Conservation (phyloP, 2,113 vertebrate genomes). For the Pungitius pungitius region DNA sequence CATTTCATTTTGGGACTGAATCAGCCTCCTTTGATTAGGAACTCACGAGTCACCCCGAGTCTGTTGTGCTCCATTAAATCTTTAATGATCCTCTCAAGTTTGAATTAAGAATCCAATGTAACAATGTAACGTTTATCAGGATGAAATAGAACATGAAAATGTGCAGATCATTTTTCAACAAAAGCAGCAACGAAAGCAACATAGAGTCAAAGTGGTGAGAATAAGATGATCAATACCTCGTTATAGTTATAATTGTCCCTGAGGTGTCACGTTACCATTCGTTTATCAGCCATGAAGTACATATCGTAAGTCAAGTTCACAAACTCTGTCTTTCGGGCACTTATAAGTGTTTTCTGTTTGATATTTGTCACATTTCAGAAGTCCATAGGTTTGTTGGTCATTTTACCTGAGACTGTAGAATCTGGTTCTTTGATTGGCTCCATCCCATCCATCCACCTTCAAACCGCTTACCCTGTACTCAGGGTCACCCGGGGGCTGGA, state of each 20-base stretch:
- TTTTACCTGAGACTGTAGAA: not conserved
- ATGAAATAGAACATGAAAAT: conserved; percentile 8
- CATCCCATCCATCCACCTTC: no score
- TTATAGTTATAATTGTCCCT: not conserved
- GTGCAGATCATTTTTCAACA: not conserved
- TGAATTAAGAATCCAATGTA: conserved; percentile 49
- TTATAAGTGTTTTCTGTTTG: not conserved
- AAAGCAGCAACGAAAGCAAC: not conserved
- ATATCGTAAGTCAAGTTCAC: not conserved
- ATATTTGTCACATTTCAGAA: not conserved
- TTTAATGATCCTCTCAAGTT: conserved; percentile 48
- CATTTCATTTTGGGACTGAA: conserved; percentile 41
- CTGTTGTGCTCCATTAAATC: conserved; percentile 53
- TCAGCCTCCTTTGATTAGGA: conserved; percentile 33
- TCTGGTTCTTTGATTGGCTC: not conserved
- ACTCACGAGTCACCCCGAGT: conserved; percentile 15
- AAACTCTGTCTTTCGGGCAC: not conserved
- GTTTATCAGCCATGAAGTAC: not conserved
- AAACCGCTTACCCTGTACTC: no score
- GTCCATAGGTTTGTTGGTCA: not conserved
- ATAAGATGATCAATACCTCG: not conserved
- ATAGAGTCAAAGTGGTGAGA: not conserved
- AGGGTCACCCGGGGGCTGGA: no score
- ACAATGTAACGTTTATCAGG: conserved; percentile 48
- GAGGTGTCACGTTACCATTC: not conserved